Percentiles rank a stretch among this genome's conserved stretches.
These are phyloP conservation scores for Gorsachius magnificus DNA, from an alignment of 2,797 vertebrate species.

Conservation along the genomic window DNA sequence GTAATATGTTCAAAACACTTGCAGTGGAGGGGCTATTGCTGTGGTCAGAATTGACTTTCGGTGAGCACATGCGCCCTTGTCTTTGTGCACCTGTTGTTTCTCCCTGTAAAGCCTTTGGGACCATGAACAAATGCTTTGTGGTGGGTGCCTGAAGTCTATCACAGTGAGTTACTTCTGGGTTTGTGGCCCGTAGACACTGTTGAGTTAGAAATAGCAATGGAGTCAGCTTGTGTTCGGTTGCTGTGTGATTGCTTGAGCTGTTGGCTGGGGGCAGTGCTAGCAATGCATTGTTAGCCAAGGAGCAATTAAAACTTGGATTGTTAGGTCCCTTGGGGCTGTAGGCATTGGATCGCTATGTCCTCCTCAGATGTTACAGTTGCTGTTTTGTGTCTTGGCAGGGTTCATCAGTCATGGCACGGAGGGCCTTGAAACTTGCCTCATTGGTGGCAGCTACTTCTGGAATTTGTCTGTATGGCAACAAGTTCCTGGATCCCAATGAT, in stretches of 20 bases:
- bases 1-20: not conserved
- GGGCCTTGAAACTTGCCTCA: constrained; percentile 83
- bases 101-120: not conserved
- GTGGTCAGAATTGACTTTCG: not conserved
- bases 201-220: not conserved
- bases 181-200: not conserved
- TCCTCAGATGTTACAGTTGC: not conserved
- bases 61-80: not conserved
- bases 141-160: not conserved
- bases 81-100: not conserved
- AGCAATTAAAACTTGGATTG: not conserved
- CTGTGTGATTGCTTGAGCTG: not conserved
- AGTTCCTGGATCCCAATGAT: constrained; percentile 86
- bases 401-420: constrained; percentile 80
- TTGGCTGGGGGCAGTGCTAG: not conserved
- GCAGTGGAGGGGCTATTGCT: not conserved
- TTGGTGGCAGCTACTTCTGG: constrained; percentile 84
- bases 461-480: constrained; percentile 82
- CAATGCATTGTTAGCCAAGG: not conserved
- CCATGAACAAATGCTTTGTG: not conserved
- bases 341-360: not conserved
- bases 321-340: not conserved
- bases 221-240: fast-evolving
- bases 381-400: constrained; percentile 63
- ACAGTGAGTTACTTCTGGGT: not conserved